Conservation (phyloP, 1,140 invertebrate genomes). For the Metaphire vulgaris region DNA sequence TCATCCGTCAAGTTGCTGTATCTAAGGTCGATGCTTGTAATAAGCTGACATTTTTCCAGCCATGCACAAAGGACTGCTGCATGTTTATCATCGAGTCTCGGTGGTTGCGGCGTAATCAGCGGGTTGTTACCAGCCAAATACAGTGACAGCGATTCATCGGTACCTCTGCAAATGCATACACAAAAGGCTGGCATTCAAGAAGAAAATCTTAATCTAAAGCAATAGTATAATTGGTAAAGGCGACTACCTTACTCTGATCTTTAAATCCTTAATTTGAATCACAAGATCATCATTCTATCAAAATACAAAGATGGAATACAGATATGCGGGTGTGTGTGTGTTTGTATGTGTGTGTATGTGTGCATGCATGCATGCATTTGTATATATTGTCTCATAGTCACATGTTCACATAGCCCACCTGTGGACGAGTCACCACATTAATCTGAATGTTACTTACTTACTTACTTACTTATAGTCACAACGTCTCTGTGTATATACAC, state of each 20-base stretch:
- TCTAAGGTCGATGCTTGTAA: constrained; percentile 45
- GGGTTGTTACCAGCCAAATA: constrained; percentile 50
- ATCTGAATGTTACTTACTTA: neutral
- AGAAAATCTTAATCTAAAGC: neutral
- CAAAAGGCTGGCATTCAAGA: neutral
- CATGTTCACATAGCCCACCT: neutral
- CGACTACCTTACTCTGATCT: neutral
- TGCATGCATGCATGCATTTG: no score
- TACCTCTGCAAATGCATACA: neutral
- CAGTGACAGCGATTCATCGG: constrained; percentile 27
- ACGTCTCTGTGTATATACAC: no score
- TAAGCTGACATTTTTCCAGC: constrained; percentile 42
- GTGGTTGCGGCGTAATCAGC: constrained; percentile 32
- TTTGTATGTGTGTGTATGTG: no score
- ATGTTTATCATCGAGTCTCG: constrained; percentile 42
- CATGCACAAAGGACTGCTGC: constrained; percentile 40
- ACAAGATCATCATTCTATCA: neutral
- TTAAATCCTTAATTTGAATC: no score
- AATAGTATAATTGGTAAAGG: no score
- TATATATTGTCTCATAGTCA: no score
- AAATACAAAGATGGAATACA: neutral
- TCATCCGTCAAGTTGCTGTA: constrained; percentile 49
- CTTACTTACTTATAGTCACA: neutral
- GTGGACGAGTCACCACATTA: neutral
- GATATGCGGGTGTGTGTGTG: no score